Evolutionary conservation across 2,113 vertebrate species (phyloP).

Genomic region (Eleginops maclovinus): DNA sequence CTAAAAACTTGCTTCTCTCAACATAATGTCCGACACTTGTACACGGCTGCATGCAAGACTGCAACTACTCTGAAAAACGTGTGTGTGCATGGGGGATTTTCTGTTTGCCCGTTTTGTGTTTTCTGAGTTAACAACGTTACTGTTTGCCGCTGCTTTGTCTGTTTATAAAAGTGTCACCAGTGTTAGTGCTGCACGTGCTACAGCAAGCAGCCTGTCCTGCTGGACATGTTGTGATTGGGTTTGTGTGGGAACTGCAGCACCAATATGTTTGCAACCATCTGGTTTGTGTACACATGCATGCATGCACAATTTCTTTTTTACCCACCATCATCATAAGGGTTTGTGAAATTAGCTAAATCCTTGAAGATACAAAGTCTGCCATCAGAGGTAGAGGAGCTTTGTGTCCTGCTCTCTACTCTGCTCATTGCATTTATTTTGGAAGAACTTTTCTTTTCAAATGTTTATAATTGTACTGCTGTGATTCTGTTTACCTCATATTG

Average conservation of each 20-base stretch:
- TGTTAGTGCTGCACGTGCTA: conserved; percentile 62
- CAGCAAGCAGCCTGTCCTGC: conserved; percentile 7
- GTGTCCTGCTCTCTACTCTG: neutral
- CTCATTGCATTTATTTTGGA: conserved; percentile 1
- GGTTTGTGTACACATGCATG: conserved; percentile 47
- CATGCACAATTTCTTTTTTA: neutral
- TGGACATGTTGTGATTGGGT: conserved; percentile 4
- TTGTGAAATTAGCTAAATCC: conserved; percentile 38
- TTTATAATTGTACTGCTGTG: conserved; percentile 20
- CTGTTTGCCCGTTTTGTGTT: neutral
- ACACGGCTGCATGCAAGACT: conserved; percentile 52
- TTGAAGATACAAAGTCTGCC: too few relatives aligned
- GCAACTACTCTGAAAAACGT: conserved; percentile 6
- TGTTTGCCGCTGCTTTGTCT: conserved; percentile 12
- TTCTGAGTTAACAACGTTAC: neutral
- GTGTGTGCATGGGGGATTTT: conserved; percentile 31
- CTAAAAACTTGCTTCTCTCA: conserved; percentile 40
- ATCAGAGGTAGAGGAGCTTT: too few relatives aligned
- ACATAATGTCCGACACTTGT: neutral
- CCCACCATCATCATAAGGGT: neutral
- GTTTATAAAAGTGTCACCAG: conserved; percentile 37
- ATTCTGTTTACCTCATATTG: conserved; percentile 37
- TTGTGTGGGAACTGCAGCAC: conserved; percentile 17
- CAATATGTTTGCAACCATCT: conserved; percentile 19
- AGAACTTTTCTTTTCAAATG: neutral